Base-by-base conservation (phyloP, 2,888 invertebrate species). In the Thumatha senex region DNA sequence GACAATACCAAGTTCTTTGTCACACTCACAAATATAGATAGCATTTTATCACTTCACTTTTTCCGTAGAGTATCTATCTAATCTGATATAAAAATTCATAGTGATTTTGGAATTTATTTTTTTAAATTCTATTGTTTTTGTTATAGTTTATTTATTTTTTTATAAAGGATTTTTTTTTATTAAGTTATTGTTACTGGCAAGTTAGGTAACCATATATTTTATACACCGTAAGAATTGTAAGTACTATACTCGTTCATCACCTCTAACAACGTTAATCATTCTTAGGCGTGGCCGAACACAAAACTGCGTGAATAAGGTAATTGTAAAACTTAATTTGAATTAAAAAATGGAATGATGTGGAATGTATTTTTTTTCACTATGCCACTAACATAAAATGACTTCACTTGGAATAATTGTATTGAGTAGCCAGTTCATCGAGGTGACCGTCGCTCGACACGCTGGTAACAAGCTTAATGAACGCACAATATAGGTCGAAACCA, bases 401-500 rank as follows among this genome's bases (percentile, higher is more conserved):
- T 33, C 29, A 42, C 15, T 24, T 24, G 18, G 5, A 24, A 24
- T 24, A 4, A 4, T 24, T 24, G 18, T 24, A 24, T 24, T 24
- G 18, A 24, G 18, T 24, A 24, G 35, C 49, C 53, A 41, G 10
- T 30, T 40, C 13, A 36, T 12, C 18, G 56, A 61, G 51, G 60
- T 63, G 64, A 62, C 66, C 58, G 62, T 46, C 18, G 5, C 18
- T 24, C 62, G 71, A 61, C 54, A 56, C 54, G 46, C 55, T 54
- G 61, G 61, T 65, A 70, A 75, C 76, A 60, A 77, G 69, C 76
- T 64, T 67, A 77, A 76, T 74, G 67, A 52, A 53, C 68, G 52
- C 68, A 84, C 84, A 82, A 83, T 84, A 74, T 84, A 74, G 72
- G 58, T 67, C 59, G 64, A 72, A 80, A 79, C 70, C 83, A 83